Evolutionary conservation across 2,888 invertebrate species (phyloP).

Genomic region (Perizoma affinitatum): DNA sequence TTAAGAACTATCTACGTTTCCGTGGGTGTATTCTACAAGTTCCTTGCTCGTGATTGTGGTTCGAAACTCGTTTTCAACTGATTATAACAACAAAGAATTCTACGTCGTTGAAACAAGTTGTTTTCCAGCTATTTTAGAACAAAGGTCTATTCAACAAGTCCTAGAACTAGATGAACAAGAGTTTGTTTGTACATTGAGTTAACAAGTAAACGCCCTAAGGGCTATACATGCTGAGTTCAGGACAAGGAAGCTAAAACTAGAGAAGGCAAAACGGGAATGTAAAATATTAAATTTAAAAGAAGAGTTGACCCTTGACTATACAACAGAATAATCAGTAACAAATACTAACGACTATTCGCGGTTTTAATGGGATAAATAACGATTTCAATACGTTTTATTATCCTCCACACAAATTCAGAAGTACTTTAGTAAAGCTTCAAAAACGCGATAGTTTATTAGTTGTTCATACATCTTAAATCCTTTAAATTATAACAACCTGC

Average conservation of each 20-base stretch:
- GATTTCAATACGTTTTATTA: too few relatives aligned
- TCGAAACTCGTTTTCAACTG: conserved; percentile 23
- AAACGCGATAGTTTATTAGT: too few relatives aligned
- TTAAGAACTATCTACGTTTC: conserved; percentile 15
- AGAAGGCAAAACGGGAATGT: neutral
- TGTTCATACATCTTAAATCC: too few relatives aligned
- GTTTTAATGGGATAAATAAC: too few relatives aligned
- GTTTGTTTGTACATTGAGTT: conserved; percentile 37
- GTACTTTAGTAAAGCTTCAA: too few relatives aligned
- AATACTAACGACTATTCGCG: too few relatives aligned
- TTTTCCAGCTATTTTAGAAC: conserved; percentile 40
- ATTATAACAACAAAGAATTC: conserved; percentile 36
- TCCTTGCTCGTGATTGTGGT: conserved; percentile 27
- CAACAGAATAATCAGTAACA: too few relatives aligned
- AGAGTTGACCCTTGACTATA: too few relatives aligned
- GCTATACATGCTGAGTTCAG: conserved; percentile 9
- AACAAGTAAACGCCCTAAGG: conserved; percentile 36
- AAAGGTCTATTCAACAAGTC: conserved; percentile 50
- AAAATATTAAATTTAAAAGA: neutral
- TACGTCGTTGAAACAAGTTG: conserved; percentile 29
- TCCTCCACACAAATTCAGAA: too few relatives aligned
- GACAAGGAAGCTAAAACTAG: neutral
- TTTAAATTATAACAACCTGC: too few relatives aligned
- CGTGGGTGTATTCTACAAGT: conserved; percentile 8
- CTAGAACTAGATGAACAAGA: conserved; percentile 39